Evolutionary conservation across 2,888 invertebrate genomes (phyloP), one percentile per base, ranked within the genome.

Genomic region (Drosophila lacicola): DNA sequence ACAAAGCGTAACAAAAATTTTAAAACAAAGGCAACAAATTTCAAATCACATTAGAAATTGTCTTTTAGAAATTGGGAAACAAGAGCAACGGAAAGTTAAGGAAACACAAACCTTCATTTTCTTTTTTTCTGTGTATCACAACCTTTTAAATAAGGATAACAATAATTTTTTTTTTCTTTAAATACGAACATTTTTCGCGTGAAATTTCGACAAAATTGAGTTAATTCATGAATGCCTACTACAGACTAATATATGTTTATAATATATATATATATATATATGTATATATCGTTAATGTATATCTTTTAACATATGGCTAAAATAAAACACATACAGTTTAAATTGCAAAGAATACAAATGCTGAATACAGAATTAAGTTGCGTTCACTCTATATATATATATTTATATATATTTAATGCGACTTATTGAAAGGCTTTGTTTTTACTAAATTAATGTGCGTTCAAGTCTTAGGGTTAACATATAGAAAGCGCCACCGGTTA

Each of bases 281-380:
- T 50, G 37, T 57, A 67, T 66, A 61, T 61, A 50, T 66, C 60
- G 58, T 67, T 47, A 55, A 58, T 70, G 57, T 64, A 75, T 76
- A 70, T 77, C 58, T 63, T 63, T 55, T 50, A 58, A 72, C 61
- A 67, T 82, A 85, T 85, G 85, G 85, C 85, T 89, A 82, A 72
- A 62, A 3, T 49, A 62, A 66, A 77, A 88, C 78, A 81, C 69
- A 82, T 82, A 81, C 64, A 74, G 68, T 73, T 76, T 67, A 66
- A 77, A 78, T 81, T 83, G 82, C 89, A 83, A 83, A 82, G 70
- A 88, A 89, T 89, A 87, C 85, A 85, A 85, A 85, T 85, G 85
- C 85, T 78, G 60, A 80, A 86, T 88, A 86, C 83, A 77, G 63
- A 73, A 71, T 70, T 51, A 65, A 68, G 61, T 68, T 69, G 65